phyloP scores from a whole-genome alignment of 2,888 invertebrate species.

The Pharmacophagus antenor region DNA sequence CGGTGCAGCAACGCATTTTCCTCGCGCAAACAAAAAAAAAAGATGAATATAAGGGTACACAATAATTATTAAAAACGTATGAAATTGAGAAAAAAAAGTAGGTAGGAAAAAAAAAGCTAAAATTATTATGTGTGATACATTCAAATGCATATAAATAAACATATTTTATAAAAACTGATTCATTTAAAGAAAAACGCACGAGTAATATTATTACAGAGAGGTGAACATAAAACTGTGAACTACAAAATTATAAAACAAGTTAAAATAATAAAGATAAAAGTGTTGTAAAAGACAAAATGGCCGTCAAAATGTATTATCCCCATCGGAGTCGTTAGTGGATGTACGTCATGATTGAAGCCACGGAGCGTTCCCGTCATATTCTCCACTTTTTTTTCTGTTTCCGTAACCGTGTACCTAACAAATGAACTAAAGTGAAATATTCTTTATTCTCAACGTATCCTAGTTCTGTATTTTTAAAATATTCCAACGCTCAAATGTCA shows the following conservation, averaged over 20 bases:
- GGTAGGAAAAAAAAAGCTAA: no score
- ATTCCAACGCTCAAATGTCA: not conserved
- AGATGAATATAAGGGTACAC: no score
- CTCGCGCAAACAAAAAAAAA: no score
- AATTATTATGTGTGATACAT: no score
- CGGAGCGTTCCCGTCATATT: not conserved
- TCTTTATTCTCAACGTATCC: not conserved
- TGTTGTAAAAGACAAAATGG: not conserved
- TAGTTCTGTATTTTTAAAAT: no score
- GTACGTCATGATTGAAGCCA: constrained; percentile 4
- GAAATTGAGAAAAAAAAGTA: no score
- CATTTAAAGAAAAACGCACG: not conserved
- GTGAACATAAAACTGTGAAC: not conserved
- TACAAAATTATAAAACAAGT: not conserved
- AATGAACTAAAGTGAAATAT: not conserved
- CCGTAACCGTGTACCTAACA: not conserved
- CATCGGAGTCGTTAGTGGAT: constrained; percentile 3
- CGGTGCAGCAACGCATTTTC: no score
- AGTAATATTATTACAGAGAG: not conserved
- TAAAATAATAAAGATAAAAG: not conserved
- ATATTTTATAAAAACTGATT: no score
- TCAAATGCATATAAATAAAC: no score
- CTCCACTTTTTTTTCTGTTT: not conserved
- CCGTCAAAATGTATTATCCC: constrained; percentile 8
- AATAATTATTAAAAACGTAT: no score